These are phyloP conservation scores for Chloropsis cyanopogon DNA, from an alignment of 2,113 vertebrate genomes.

Conservation along the genomic window DNA sequence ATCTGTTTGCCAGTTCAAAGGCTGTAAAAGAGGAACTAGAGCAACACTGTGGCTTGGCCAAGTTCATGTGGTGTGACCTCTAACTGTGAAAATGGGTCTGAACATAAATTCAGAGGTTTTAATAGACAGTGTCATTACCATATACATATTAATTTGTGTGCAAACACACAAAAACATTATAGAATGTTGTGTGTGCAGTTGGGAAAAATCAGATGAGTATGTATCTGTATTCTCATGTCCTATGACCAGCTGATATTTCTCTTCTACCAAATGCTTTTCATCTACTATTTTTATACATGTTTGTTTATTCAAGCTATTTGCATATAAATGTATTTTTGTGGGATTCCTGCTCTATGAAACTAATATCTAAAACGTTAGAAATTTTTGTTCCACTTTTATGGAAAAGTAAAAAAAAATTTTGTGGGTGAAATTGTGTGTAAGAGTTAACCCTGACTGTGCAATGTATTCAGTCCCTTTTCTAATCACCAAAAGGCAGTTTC, in stretches of 20 bases:
- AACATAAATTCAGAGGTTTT: not conserved
- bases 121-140: not conserved
- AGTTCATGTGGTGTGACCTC: not conserved
- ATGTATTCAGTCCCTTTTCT: not conserved
- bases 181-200: not conserved
- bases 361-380: not conserved
- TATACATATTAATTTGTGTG: not conserved
- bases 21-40: not conserved
- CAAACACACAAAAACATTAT: not conserved
- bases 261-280: not conserved
- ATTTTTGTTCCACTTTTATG: not conserved
- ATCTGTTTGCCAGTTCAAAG: not conserved
- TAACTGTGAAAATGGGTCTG: not conserved
- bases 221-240: not conserved
- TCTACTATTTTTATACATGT: not conserved
- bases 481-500: not conserved
- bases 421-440: not conserved
- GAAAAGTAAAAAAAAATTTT: not conserved
- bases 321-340: not conserved
- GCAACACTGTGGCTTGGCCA: not conserved
- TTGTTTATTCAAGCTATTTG: not conserved
- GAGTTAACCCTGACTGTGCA: not conserved
- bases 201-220: not conserved
- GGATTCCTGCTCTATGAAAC: not conserved
- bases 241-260: not conserved